These are phyloP conservation scores for Calephelis nemesis DNA, from an alignment of 1,140 invertebrate species.

Conservation along the genomic window DNA sequence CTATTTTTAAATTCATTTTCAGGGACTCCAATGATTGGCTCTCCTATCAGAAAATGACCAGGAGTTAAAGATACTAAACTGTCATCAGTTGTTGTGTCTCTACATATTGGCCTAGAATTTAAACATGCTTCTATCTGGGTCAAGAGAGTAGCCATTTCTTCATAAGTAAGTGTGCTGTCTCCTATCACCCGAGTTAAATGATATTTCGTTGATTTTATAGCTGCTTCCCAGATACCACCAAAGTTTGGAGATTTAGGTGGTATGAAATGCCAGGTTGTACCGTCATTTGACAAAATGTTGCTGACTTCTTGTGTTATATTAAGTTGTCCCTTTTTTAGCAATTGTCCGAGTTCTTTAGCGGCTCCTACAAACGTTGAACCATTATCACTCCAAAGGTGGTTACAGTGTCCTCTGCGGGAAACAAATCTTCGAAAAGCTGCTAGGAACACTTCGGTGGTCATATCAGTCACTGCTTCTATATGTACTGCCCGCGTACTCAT, in stretches of 20 bases:
- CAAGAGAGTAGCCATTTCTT: constrained; percentile 36
- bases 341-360: constrained; percentile 20
- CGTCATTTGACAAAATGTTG: constrained; percentile 15
- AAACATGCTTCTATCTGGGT: constrained; percentile 36
- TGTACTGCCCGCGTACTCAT: constrained; percentile 27
- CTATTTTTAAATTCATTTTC: constrained; percentile 27
- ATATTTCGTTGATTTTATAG: constrained; percentile 36
- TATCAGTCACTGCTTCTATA: constrained; percentile 26
- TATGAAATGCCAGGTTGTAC: constrained; percentile 32
- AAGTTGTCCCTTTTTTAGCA: constrained; percentile 13
- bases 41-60: constrained; percentile 58
- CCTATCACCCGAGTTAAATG: constrained; percentile 34
- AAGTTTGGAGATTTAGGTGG: constrained; percentile 29
- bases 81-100: constrained; percentile 1
- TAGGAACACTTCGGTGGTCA: not conserved
- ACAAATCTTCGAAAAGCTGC: too few relatives aligned
- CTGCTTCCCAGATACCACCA: constrained; percentile 36
- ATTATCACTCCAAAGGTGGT: constrained; percentile 26
- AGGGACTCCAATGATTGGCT: constrained; percentile 37
- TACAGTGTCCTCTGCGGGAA: constrained; percentile 15
- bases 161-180: constrained; percentile 34
- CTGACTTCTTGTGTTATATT: too few relatives aligned
- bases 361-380: constrained; percentile 25
- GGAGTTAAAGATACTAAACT: constrained; percentile 37
- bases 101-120: constrained; percentile 35